These are phyloP conservation scores for Trematomus bernacchii DNA, from an alignment of 2,797 vertebrate genomes.

Conservation along the genomic window DNA sequence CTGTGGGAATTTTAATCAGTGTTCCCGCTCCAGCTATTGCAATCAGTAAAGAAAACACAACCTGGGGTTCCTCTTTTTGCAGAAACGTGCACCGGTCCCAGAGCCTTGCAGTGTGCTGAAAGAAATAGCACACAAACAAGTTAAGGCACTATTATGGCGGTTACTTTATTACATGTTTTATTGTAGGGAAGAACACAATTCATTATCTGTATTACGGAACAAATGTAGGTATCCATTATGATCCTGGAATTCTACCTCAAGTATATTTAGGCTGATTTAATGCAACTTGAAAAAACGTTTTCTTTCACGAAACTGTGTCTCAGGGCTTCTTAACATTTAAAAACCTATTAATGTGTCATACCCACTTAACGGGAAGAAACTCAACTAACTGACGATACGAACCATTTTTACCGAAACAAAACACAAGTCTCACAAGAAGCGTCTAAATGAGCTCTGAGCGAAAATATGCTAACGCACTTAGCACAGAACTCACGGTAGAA, in stretches of 20 bases:
- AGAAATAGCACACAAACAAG: constrained; percentile 13
- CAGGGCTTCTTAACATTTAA: no score
- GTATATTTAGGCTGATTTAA: constrained; percentile 28
- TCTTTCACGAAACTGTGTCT: no score
- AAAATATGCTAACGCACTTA: no score
- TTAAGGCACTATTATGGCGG: constrained; percentile 29
- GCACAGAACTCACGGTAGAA: no score
- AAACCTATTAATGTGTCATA: no score
- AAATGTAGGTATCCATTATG: neutral
- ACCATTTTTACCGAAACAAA: no score
- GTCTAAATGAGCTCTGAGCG: no score
- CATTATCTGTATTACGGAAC: neutral
- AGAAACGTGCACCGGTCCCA: constrained; percentile 24
- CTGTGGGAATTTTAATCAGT: constrained; percentile 51
- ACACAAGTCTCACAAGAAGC: no score
- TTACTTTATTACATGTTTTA: constrained; percentile 16
- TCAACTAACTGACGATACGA: no score
- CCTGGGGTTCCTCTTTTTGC: constrained; percentile 38
- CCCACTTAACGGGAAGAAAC: no score
- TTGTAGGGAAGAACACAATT: constrained; percentile 15
- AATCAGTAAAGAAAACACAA: constrained; percentile 71
- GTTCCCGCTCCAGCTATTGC: constrained; percentile 40
- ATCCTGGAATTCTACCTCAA: constrained; percentile 1
- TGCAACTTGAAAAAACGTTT: neutral
- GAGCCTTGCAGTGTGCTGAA: constrained; percentile 24